These are phyloP conservation scores for Platichthys stellatus DNA, from an alignment of 2,113 vertebrate species.

Conservation along the genomic window DNA sequence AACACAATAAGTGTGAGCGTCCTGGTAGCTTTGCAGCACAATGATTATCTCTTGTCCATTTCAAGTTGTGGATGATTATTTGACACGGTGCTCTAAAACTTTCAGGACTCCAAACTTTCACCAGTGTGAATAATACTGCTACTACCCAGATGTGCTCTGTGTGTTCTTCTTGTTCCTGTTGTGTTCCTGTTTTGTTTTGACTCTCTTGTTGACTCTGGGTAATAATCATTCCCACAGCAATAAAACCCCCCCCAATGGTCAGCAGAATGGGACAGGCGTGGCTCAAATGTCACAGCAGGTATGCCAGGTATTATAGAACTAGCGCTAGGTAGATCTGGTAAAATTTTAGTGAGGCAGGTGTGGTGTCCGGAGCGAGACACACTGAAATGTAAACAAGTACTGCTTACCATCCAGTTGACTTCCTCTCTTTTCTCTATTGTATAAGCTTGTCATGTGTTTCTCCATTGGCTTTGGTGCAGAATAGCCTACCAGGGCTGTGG, in stretches of 20 bases:
- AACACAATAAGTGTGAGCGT: slow-evolving; percentile 72
- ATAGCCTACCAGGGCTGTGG: slow-evolving; percentile 87
- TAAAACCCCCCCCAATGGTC: slow-evolving; percentile 72
- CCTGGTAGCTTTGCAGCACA: slow-evolving; percentile 79
- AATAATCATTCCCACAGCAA: slow-evolving; percentile 82
- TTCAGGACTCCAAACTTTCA: slow-evolving; percentile 64
- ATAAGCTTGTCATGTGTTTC: slow-evolving; percentile 99
- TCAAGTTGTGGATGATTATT: slow-evolving; percentile 51
- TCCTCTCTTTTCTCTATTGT: slow-evolving; percentile 90
- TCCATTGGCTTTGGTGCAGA: slow-evolving; percentile 99
- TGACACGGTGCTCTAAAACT: slow-evolving; percentile 63
- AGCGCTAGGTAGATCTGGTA: slow-evolving; percentile 73
- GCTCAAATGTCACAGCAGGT: slow-evolving; percentile 60
- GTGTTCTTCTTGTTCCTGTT: slow-evolving; percentile 77
- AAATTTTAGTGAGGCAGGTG: slow-evolving; percentile 56
- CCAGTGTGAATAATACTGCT: slow-evolving; percentile 71
- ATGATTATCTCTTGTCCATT: slow-evolving; percentile 56
- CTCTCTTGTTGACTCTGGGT: slow-evolving; percentile 80
- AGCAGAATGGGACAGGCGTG: slow-evolving; percentile 71
- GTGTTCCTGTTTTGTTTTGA: slow-evolving; percentile 75
- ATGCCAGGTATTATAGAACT: slow-evolving; percentile 74
- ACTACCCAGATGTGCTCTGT: slow-evolving; percentile 77
- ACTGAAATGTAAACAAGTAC: slow-evolving; percentile 78
- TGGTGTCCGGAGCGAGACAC: slow-evolving; percentile 62
- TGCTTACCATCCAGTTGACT: slow-evolving; percentile 84